Evolutionary conservation across 2,113 vertebrate species (phyloP), one percentile per base, ranked within the genome.

Genomic region (Pteronura brasiliensis): DNA sequence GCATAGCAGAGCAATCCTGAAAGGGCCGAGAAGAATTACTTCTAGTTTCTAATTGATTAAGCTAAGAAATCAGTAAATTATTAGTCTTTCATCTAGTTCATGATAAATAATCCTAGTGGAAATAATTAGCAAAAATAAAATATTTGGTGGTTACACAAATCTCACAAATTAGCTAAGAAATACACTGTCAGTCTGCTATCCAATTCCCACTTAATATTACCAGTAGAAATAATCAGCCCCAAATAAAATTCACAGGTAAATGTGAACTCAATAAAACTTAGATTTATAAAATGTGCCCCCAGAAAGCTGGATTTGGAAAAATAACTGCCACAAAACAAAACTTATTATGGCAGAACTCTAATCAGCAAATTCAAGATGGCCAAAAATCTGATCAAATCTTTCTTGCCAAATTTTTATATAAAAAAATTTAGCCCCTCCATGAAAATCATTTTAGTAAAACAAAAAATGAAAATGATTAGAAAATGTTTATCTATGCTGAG

Each of bases 401-500:
- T 85, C 81, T 65, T 93, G 42, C 81, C 84, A 97, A 92, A 85
- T 89, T 84, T 93, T 93, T 1, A 88, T 2, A 55, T 21, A n/a
- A 85, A 92, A 93, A 61, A 85, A 55, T 34, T 34, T 90, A n/a
- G 55, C 14, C 25, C 63, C 18, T 90, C 47, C 14, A 14, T 79
- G 63, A 97, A 98, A 95, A 96, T 67, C 59, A 96, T 92, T 95
- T 96, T 92, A 95, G 49, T 91, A 90, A 93, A 88, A 92, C 10
- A 47, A 67, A 96, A 96, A 94, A 91, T 83, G 21, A 96, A 97
- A 94, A 93, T 80, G 14, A 96, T 87, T 94, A 96, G 44, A 86
- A 95, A 90, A 55, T 86, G 4, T 81, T 90, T 94, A 84, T 95
- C 76, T 87, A 61, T 59, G 49, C 67, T 63, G 23, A 90, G 36